Conservation (phyloP, 2,113 vertebrate species). For the Stigmatopora argus region DNA sequence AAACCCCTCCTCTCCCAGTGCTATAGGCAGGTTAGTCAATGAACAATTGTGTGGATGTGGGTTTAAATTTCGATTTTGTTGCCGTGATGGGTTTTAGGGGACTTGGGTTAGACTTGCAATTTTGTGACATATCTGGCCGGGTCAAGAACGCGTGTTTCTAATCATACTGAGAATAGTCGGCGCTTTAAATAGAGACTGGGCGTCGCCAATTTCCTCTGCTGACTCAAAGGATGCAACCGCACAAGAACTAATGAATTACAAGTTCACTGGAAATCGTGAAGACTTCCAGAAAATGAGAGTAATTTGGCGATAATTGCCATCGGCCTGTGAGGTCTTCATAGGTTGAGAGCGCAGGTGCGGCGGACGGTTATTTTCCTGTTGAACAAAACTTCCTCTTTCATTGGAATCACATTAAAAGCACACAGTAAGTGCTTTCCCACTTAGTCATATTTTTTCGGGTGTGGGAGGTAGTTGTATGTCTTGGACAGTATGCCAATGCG, state of each 20-base stretch:
- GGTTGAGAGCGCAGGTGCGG: slow-evolving; percentile 57
- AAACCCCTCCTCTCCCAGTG: slow-evolving; percentile 58
- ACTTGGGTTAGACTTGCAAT: slow-evolving; percentile 52
- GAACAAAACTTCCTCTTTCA: slow-evolving; percentile 57
- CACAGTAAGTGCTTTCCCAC: slow-evolving; percentile 65
- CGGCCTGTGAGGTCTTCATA: slow-evolving; percentile 42
- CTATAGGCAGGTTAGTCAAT: slow-evolving; percentile 29
- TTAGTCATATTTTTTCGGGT: slow-evolving; percentile 45
- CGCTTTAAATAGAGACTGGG: slow-evolving; percentile 64
- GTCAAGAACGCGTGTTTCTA: slow-evolving; percentile 47
- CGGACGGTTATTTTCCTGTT: slow-evolving; percentile 60
- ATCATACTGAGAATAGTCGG: slow-evolving; percentile 65
- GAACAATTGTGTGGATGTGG: slow-evolving; percentile 15
- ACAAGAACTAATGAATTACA: slow-evolving; percentile 64
- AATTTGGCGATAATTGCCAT: slow-evolving; percentile 68
- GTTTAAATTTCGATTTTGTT: slow-evolving; percentile 39
- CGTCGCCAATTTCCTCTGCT: slow-evolving; percentile 53
- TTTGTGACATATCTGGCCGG: slow-evolving; percentile 65
- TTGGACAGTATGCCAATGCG: slow-evolving; percentile 41
- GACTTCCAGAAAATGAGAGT: slow-evolving; percentile 59
- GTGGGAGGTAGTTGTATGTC: neutral
- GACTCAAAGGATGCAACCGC: slow-evolving; percentile 56
- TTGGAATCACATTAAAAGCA: slow-evolving; percentile 57
- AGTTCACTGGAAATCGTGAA: slow-evolving; percentile 74
- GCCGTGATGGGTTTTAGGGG: slow-evolving; percentile 54